A percentile compares a stretch with the other conserved stretches of the same genome.
phyloP scores from a whole-genome alignment of 64 coral and sea anemone species.

The Porites lutea region DNA sequence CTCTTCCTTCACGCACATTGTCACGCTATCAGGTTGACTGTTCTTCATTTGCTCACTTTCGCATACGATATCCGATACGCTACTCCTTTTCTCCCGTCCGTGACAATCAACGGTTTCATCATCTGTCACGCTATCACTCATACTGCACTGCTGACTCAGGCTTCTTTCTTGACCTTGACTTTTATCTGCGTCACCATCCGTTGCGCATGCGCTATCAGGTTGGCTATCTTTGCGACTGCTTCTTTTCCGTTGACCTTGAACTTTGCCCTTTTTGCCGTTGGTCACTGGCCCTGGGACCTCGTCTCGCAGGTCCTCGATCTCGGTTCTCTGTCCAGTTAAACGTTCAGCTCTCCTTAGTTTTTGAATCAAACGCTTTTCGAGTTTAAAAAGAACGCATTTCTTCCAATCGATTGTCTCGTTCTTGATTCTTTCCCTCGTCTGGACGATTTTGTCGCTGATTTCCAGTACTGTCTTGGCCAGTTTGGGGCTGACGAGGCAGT shows the following conservation, averaged over 20 bases:
- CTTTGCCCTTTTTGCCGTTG: constrained; percentile 11
- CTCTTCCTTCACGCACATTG: not conserved
- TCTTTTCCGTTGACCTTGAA: not conserved
- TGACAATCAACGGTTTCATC: not conserved
- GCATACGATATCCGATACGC: no score
- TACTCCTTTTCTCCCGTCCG: no score
- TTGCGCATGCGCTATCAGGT: not conserved
- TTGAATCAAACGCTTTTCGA: constrained; percentile 41
- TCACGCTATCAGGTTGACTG: not conserved
- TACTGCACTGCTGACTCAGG: not conserved
- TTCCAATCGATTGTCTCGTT: constrained; percentile 63
- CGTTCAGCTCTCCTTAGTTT: constrained; percentile 36
- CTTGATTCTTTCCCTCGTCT: constrained; percentile 59
- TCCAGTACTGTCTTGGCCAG: constrained; percentile 9
- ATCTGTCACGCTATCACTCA: not conserved
- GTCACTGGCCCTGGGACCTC: not conserved
- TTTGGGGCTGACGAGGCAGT: not conserved
- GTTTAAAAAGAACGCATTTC: constrained; percentile 21
- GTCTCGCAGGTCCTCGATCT: constrained; percentile 17
- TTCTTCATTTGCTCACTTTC: not conserved
- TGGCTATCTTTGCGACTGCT: not conserved
- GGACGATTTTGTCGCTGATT: constrained; percentile 31
- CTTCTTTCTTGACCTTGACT: not conserved
- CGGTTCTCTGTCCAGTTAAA: constrained; percentile 30
- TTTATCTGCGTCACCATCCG: not conserved